Evolutionary conservation across 2,113 vertebrate species (phyloP).

Genomic region (Cyphomyrus discorhynchus): DNA sequence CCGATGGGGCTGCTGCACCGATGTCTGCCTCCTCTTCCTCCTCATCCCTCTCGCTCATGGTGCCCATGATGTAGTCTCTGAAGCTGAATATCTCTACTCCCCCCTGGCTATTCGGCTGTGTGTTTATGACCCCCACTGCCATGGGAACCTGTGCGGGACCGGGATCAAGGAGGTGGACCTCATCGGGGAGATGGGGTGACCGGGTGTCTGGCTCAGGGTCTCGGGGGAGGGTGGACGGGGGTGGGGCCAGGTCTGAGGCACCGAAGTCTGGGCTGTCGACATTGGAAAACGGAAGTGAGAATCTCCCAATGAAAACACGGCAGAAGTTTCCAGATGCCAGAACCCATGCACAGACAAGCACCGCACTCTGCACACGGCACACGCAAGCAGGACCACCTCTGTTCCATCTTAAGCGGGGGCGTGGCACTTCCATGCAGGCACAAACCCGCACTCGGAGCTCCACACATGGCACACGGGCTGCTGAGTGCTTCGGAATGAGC

Average conservation of each 20-base stretch:
- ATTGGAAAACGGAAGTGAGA: constrained; percentile 48
- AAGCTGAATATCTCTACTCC: constrained; percentile 33
- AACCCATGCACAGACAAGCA: constrained; percentile 43
- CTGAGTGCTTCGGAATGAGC: background rate
- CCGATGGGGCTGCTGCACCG: background rate
- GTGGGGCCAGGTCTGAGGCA: constrained; percentile 14
- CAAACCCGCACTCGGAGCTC: background rate
- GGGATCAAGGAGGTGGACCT: constrained; percentile 48
- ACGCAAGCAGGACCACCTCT: background rate
- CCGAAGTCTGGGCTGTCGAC: constrained; percentile 34
- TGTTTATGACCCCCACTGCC: constrained; percentile 32
- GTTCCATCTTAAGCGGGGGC: background rate
- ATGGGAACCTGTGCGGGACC: constrained; percentile 2
- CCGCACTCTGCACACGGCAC: constrained; percentile 25
- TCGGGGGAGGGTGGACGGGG: constrained; percentile 6
- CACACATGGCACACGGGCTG: background rate
- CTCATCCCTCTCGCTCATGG: constrained; percentile 30
- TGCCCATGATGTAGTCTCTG: constrained; percentile 40
- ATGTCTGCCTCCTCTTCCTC: constrained; percentile 25
- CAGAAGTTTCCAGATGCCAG: constrained; percentile 18
- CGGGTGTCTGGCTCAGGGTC: constrained; percentile 11
- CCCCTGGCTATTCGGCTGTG: constrained; percentile 38
- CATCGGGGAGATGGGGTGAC: background rate
- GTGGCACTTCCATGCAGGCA: background rate
- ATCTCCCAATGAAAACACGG: constrained; percentile 41